These are phyloP conservation scores for Gorsachius goisagi DNA, from an alignment of 2,113 vertebrate genomes.

Conservation along the genomic window DNA sequence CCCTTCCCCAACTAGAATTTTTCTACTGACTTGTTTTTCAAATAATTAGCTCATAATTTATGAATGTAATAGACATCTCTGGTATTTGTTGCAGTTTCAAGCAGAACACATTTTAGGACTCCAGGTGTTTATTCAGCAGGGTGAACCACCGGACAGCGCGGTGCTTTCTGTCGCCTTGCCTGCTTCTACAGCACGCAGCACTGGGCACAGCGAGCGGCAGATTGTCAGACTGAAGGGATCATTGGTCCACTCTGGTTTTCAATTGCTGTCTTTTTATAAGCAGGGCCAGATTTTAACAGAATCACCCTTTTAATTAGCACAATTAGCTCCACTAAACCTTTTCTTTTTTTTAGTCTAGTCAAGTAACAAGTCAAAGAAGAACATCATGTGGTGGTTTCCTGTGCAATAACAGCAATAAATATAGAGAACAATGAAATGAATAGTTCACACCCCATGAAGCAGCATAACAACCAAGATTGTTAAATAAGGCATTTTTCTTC, in stretches of 20 bases:
- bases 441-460: background rate
- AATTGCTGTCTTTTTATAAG: background rate
- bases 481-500: background rate
- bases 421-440: background rate
- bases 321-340: background rate
- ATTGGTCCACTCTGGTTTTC: background rate
- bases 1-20: background rate
- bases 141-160: rapidly evolving
- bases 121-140: no score
- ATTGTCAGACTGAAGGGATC: background rate
- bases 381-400: background rate
- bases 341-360: background rate
- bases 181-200: background rate
- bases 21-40: background rate
- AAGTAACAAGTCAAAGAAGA: background rate
- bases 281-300: background rate
- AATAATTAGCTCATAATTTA: background rate
- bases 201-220: background rate
- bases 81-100: background rate
- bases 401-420: background rate
- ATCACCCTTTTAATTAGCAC: background rate
- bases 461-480: background rate
- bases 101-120: background rate
- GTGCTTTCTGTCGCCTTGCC: background rate
- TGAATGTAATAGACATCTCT: background rate